phyloP scores from a whole-genome alignment of 2,888 invertebrate species.

The Notodonta ziczac region DNA sequence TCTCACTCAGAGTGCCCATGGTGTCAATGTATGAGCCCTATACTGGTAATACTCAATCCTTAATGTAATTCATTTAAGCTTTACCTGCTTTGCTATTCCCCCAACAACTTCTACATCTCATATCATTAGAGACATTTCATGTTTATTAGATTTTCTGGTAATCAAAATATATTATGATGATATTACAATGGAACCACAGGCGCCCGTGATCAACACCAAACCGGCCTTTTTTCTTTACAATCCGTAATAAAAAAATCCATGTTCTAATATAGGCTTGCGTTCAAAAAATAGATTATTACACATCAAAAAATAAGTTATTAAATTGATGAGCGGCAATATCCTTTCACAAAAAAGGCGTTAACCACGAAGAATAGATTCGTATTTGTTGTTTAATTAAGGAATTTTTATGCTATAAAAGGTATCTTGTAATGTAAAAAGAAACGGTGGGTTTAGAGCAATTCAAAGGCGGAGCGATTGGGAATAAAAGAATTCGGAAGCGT shows the following conservation, averaged over 20 bases:
- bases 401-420: conserved; percentile 75
- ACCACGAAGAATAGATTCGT: conserved; percentile 69
- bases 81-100: too few relatives aligned
- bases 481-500: conserved; percentile 57
- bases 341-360: conserved; percentile 74
- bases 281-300: conserved; percentile 62
- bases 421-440: conserved; percentile 54
- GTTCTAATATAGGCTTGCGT: conserved; percentile 19
- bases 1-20: too few relatives aligned
- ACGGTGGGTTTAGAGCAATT: conserved; percentile 10
- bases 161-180: conserved; percentile 5
- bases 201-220: conserved; percentile 5
- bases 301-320: conserved; percentile 69
- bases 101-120: too few relatives aligned
- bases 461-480: conserved; percentile 40
- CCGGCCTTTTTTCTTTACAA: conserved; percentile 22
- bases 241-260: conserved; percentile 28
- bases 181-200: conserved; percentile 5
- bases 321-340: conserved; percentile 75
- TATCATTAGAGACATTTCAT: not conserved
- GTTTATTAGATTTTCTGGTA: not conserved
- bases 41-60: too few relatives aligned
- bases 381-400: conserved; percentile 78
- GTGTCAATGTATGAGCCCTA: too few relatives aligned
- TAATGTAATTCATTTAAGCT: too few relatives aligned